These are phyloP conservation scores for Eurypyga helias DNA, from an alignment of 2,113 vertebrate species.

Conservation along the genomic window DNA sequence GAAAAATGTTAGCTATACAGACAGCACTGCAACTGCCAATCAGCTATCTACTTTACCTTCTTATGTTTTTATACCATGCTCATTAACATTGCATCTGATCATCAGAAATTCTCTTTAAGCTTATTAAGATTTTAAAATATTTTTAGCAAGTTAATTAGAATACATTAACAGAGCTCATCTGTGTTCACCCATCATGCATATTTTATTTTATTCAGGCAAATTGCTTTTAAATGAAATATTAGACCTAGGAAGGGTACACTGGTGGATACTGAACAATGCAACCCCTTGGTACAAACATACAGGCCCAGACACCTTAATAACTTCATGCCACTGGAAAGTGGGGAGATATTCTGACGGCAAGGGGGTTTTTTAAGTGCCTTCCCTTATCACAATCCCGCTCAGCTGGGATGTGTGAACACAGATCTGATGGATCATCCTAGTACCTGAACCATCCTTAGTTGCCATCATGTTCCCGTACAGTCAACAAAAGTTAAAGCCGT, in stretches of 20 bases:
- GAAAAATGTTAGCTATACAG: background rate
- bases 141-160: constrained; percentile 75
- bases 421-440: background rate
- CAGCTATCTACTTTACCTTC: constrained; percentile 34
- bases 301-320: background rate
- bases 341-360: background rate
- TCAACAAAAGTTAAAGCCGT: background rate
- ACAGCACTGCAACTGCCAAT: constrained; percentile 13
- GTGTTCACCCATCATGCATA: constrained; percentile 73
- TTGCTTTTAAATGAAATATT: constrained; percentile 66
- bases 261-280: constrained; percentile 25
- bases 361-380: background rate
- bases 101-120: constrained; percentile 68
- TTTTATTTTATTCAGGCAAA: constrained; percentile 69
- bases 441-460: background rate
- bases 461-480: background rate
- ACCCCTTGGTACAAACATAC: background rate
- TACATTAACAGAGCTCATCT: constrained; percentile 70
- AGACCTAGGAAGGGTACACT: background rate
- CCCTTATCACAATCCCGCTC: background rate
- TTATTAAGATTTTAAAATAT: constrained; percentile 75
- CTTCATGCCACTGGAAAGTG: background rate
- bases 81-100: constrained; percentile 68
- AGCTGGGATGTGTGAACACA: rapidly evolving
- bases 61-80: constrained; percentile 56